These are phyloP conservation scores for Cryptus viduatorius DNA, from an alignment of 2,888 invertebrate genomes.

Conservation along the genomic window DNA sequence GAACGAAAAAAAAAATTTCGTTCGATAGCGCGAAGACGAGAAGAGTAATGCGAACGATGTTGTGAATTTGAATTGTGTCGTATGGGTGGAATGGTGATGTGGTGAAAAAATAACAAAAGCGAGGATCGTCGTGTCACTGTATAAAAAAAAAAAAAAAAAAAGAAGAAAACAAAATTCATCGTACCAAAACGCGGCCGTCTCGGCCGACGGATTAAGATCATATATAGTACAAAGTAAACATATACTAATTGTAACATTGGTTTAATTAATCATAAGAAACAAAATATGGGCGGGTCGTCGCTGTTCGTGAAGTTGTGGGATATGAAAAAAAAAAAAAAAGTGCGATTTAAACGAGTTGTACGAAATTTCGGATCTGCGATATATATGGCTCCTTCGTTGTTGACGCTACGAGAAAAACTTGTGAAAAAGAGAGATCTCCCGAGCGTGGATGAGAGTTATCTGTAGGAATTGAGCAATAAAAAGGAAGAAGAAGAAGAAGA, in stretches of 20 bases:
- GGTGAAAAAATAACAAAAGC: conserved; percentile 12
- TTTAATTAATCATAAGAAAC: conserved; percentile 71
- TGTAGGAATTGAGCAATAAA: conserved; percentile 70
- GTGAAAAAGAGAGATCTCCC: conserved; percentile 6
- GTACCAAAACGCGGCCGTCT: conserved; percentile 80
- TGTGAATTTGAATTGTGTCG: conserved; percentile 30
- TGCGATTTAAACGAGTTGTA: conserved; percentile 51
- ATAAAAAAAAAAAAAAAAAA: conserved; percentile 50
- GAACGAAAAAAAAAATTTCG: not conserved
- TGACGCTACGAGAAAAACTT: conserved; percentile 5
- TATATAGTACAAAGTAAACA: conserved; percentile 85
- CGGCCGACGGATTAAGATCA: conserved; percentile 83
- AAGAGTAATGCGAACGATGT: conserved; percentile 41
- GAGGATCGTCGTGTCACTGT: conserved; percentile 47
- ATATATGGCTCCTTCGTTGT: conserved; percentile 18
- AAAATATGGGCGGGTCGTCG: conserved; percentile 57
- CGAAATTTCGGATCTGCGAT: conserved; percentile 10
- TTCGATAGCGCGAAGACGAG: not conserved
- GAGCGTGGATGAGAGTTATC: conserved; percentile 54
- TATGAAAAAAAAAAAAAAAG: conserved; percentile 25
- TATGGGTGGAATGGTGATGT: not conserved
- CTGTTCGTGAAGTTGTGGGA: conserved; percentile 61
- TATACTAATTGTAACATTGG: conserved; percentile 83
- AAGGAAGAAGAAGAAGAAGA: conserved; percentile 24
- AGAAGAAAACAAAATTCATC: conserved; percentile 74